A percentile compares a stretch with the other conserved stretches of the same genome.
These are phyloP conservation scores for Gymnoscopelus microlampas DNA, from an alignment of 2,797 vertebrate genomes.

Conservation along the genomic window DNA sequence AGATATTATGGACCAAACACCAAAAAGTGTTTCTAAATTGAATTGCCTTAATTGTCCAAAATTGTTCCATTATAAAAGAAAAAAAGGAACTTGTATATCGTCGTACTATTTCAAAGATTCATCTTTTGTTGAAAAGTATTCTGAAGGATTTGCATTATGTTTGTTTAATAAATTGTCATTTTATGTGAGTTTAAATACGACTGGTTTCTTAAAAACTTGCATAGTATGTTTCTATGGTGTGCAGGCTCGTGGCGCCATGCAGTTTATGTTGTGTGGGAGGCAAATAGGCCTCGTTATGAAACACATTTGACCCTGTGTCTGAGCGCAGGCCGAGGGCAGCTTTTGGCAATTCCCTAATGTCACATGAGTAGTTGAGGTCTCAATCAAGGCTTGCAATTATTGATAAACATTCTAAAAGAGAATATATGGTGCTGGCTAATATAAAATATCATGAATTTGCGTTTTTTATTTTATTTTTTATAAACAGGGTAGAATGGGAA, in stretches of 20 bases:
- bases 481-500: no score
- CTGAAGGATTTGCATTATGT: conserved; percentile 92
- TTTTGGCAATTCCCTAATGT: conserved; percentile 1
- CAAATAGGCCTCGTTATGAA: conserved; percentile 16
- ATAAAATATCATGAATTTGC: neutral
- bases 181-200: conserved; percentile 89
- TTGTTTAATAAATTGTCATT: conserved; percentile 99
- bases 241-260: conserved; percentile 15
- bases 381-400: neutral
- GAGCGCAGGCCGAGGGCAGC: neutral
- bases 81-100: conserved; percentile 94
- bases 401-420: neutral
- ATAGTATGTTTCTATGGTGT: conserved; percentile 36
- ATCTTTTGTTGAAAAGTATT: conserved; percentile 91
- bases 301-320: conserved; percentile 7
- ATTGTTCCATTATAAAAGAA: conserved; percentile 87
- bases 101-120: conserved; percentile 90
- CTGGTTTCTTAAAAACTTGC: conserved; percentile 86
- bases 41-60: conserved; percentile 87
- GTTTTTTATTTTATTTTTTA: no score
- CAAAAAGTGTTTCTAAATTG: conserved; percentile 92
- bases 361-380: neutral
- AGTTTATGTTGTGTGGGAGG: conserved; percentile 14
- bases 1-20: conserved; percentile 97
- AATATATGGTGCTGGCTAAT: neutral